Conservation (phyloP, 92 coral and sea anemone genomes). For the Umimayanthus chanpuru region DNA sequence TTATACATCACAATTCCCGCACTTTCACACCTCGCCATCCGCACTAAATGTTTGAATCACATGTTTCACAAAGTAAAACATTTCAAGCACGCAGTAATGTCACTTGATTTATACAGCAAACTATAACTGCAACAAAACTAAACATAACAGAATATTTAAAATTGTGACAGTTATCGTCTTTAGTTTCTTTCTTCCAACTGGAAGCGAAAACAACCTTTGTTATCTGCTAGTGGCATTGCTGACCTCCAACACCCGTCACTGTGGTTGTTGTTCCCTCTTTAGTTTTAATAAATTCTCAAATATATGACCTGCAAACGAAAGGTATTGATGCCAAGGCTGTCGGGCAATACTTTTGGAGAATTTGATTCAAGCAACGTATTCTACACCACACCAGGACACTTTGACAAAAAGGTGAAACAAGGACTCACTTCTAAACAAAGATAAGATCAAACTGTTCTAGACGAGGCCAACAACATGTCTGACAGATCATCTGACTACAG, state of each 20-base stretch:
- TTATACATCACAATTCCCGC: no score
- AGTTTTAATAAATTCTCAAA: slow-evolving; percentile 61
- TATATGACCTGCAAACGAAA: slow-evolving; percentile 37
- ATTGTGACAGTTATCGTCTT: no score
- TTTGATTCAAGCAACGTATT: slow-evolving; percentile 30
- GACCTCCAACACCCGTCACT: slow-evolving; percentile 18
- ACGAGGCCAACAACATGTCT: slow-evolving; percentile 57
- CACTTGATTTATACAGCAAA: no score
- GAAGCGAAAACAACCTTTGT: slow-evolving; percentile 66
- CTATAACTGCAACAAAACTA: no score
- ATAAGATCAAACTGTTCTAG: slow-evolving; percentile 41
- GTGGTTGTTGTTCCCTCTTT: slow-evolving; percentile 57
- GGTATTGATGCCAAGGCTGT: slow-evolving; percentile 48
- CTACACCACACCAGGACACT: slow-evolving; percentile 63
- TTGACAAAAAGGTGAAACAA: slow-evolving; percentile 23
- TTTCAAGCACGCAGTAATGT: no score
- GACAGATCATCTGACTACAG: slow-evolving; percentile 48
- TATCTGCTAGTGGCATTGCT: slow-evolving; percentile 60
- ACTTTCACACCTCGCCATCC: no score
- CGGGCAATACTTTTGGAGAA: slow-evolving; percentile 52
- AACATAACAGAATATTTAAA: slow-evolving; percentile 39
- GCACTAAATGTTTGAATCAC: no score
- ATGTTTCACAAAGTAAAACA: no score
- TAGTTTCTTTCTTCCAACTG: no score
- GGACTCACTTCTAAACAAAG: neutral